Percentiles rank a stretch among this genome's conserved stretches.
These are phyloP conservation scores for Sandelia bainsii DNA, from an alignment of 2,797 vertebrate genomes.

Conservation along the genomic window DNA sequence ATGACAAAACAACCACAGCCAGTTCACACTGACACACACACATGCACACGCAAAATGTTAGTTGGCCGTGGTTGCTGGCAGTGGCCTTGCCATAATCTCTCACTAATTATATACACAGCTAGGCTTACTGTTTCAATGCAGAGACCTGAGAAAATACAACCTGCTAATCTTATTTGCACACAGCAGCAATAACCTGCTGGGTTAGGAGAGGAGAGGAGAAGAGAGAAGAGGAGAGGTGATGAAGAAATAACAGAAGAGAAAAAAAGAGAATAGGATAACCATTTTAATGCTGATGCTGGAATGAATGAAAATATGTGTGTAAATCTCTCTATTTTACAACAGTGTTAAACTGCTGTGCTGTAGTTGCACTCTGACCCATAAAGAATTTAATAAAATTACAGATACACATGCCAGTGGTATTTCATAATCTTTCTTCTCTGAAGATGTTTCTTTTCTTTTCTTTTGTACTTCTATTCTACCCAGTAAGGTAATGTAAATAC, in stretches of 20 bases:
- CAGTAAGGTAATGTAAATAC: not conserved
- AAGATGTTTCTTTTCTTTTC: not conserved
- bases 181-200: slow-evolving; percentile 70
- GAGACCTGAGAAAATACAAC: slow-evolving; percentile 83
- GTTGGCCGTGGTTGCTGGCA: slow-evolving; percentile 74
- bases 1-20: slow-evolving; percentile 52
- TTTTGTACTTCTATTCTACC: not conserved
- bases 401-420: not conserved
- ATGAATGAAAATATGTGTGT: not conserved
- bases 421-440: too few relatives aligned
- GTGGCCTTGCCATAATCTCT: slow-evolving; percentile 78
- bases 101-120: slow-evolving; percentile 84
- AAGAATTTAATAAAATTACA: not conserved
- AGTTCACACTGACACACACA: slow-evolving; percentile 53
- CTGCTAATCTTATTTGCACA: slow-evolving; percentile 86
- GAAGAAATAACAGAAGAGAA: not conserved
- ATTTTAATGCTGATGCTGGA: not conserved
- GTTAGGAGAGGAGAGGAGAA: slow-evolving; percentile 33
- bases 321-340: not conserved
- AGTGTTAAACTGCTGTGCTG: not conserved
- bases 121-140: slow-evolving; percentile 79
- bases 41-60: slow-evolving; percentile 70
- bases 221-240: slow-evolving; percentile 10
- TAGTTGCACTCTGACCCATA: not conserved
- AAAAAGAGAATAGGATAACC: not conserved